Percentiles rank a stretch among this genome's conserved stretches.
Evolutionary conservation across 2,113 vertebrate species (phyloP).

Genomic region (Oncorhynchus clarkii): DNA sequence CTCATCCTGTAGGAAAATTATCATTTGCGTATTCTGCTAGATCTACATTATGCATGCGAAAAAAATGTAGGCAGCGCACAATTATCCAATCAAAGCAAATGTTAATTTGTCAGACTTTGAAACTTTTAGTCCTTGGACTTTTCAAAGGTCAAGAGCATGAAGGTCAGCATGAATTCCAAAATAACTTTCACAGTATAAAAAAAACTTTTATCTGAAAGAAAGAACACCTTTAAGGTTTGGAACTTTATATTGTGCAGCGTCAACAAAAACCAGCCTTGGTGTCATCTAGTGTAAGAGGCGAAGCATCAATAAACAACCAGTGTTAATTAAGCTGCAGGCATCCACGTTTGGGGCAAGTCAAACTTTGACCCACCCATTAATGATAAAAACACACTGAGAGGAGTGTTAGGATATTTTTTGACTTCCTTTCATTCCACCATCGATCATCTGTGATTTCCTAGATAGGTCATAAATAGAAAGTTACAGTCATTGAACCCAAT

Average conservation of each 20-base stretch:
- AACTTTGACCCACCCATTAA: neutral
- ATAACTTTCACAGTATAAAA: neutral
- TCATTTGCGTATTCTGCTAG: too few species aligned
- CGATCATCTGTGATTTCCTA: neutral
- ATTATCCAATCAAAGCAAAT: too few species aligned
- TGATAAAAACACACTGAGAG: neutral
- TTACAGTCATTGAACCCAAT: neutral
- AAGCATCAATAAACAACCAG: neutral
- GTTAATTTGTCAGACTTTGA: too few species aligned
- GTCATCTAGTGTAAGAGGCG: neutral
- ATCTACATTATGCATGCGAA: too few species aligned
- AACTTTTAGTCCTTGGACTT: too few species aligned
- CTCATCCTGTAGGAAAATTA: too few species aligned
- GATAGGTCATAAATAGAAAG: neutral
- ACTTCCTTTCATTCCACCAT: neutral
- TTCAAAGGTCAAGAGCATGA: neutral
- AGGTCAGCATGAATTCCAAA: neutral
- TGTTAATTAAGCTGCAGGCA: neutral
- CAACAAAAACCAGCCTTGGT: neutral
- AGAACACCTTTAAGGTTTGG: neutral
- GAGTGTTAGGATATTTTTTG: neutral
- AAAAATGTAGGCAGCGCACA: too few species aligned
- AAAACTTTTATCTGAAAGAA: neutral
- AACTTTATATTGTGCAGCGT: neutral
- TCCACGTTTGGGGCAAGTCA: neutral